phyloP scores from a whole-genome alignment of 2,888 invertebrate species.

The Orchesellides sinensis region DNA sequence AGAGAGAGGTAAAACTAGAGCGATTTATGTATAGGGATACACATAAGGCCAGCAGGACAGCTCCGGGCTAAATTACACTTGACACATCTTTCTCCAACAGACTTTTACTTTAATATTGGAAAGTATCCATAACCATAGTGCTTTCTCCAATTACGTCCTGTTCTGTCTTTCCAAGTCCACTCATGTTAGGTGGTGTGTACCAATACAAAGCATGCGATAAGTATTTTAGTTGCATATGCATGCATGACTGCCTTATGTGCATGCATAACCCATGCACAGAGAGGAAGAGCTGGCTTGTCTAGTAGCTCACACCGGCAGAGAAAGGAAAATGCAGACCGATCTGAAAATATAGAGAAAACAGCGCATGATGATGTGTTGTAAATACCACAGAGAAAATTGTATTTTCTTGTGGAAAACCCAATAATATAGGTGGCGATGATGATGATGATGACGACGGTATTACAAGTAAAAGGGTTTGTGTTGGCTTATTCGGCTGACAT shows the following conservation, averaged over 20 bases:
- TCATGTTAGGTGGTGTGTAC: no score
- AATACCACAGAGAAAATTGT: no score
- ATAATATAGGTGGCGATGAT: conserved; percentile 12
- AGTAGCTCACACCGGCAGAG: no score
- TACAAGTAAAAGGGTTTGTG: no score
- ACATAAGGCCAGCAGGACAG: neutral
- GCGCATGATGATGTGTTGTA: no score
- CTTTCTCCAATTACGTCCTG: neutral
- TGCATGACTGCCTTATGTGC: conserved; percentile 19
- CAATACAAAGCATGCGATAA: no score
- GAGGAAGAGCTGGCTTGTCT: neutral
- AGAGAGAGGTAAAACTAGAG: neutral
- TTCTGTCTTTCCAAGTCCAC: no score
- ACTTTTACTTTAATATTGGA: no score
- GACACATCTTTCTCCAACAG: conserved; percentile 42
- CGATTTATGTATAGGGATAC: neutral
- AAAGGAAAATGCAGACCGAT: neutral
- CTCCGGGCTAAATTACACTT: conserved; percentile 54
- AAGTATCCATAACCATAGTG: no score
- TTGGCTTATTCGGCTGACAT: conserved; percentile 33
- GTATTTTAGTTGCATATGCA: no score
- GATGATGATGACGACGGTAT: neutral
- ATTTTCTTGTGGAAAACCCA: conserved; percentile 39
- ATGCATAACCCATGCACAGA: no score
- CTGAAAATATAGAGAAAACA: conserved; percentile 3